Evolutionary conservation across 2,888 invertebrate species (phyloP).

Genomic region (Zelleria hepariella): DNA sequence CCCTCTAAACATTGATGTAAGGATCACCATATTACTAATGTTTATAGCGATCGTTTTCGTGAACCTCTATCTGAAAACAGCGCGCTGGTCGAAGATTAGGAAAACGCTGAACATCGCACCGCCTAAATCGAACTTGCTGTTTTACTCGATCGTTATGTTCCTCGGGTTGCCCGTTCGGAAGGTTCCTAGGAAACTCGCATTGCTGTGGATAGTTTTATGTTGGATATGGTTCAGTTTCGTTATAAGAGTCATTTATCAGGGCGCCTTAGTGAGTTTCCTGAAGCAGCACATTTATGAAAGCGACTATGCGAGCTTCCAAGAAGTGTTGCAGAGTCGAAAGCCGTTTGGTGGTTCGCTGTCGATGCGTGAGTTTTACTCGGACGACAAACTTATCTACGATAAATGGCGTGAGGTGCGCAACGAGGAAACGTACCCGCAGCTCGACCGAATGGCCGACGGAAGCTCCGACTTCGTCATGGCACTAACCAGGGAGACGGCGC

Average conservation of each 20-base stretch:
- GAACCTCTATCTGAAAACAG: constrained; percentile 25
- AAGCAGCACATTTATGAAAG: constrained; percentile 27
- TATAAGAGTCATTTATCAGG: constrained; percentile 41
- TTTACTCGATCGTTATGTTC: constrained; percentile 40
- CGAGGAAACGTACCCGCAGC: constrained; percentile 14
- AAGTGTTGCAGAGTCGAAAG: constrained; percentile 22
- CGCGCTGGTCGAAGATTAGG: constrained; percentile 22
- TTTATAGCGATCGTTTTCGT: constrained; percentile 31
- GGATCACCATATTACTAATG: constrained; percentile 26
- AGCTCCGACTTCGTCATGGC: constrained; percentile 36
- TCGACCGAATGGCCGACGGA: constrained; percentile 30
- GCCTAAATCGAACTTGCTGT: constrained; percentile 30
- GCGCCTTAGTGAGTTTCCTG: constrained; percentile 31
- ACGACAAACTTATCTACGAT: constrained; percentile 28
- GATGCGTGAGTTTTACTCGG: constrained; percentile 32
- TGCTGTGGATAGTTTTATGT: constrained; percentile 25
- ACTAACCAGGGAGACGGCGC: constrained; percentile 29
- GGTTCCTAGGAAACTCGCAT: constrained; percentile 25
- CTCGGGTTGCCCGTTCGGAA: constrained; percentile 33
- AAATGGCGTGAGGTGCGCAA: constrained; percentile 28
- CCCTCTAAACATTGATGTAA: constrained; percentile 29
- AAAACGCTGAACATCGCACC: constrained; percentile 22
- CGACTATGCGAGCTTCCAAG: constrained; percentile 23
- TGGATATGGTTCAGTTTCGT: constrained; percentile 44
- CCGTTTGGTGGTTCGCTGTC: constrained; percentile 32